Evolutionary conservation across 1,140 invertebrate species (phyloP).

Genomic region (Drosophila prosaltans): DNA sequence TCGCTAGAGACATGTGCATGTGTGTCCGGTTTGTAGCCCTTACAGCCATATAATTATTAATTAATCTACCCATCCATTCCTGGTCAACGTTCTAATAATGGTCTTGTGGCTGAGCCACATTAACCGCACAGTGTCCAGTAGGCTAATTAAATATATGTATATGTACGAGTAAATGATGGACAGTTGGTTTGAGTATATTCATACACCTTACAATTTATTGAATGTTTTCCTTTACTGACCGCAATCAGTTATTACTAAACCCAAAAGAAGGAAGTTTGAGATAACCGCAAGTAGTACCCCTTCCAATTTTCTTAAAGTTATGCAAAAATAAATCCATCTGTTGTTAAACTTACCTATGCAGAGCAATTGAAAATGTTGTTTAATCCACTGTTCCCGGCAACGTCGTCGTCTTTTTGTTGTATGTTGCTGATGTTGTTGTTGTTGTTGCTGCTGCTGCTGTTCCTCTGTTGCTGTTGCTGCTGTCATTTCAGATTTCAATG

Average conservation of each 20-base stretch:
- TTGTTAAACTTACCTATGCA: conserved; percentile 53
- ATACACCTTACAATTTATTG: conserved; percentile 15
- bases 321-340: no score
- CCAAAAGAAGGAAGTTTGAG: conserved; percentile 44
- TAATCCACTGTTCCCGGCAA: conserved; percentile 71
- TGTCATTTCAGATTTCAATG: conserved; percentile 33
- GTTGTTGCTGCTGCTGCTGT: conserved; percentile 26
- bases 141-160: conserved; percentile 18
- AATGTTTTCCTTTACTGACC: conserved; percentile 34
- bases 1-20: conserved; percentile 45
- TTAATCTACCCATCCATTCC: conserved; percentile 35
- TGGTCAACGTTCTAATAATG: conserved; percentile 7
- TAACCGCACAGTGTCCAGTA: conserved; percentile 15
- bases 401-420: conserved; percentile 52
- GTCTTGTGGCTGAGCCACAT: conserved; percentile 12
- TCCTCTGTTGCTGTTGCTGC: conserved; percentile 16
- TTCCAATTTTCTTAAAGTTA: no score
- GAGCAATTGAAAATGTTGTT: conserved; percentile 66
- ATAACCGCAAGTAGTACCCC: conserved; percentile 24
- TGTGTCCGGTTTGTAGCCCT: conserved; percentile 42
- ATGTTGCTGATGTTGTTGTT: conserved; percentile 36
- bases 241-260: conserved; percentile 18
- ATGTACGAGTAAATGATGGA: neutral
- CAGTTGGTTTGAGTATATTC: neutral
- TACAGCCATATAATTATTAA: conserved; percentile 49